Conservation (phyloP, 2,888 invertebrate genomes). For the Hymenopus coronatus region DNA sequence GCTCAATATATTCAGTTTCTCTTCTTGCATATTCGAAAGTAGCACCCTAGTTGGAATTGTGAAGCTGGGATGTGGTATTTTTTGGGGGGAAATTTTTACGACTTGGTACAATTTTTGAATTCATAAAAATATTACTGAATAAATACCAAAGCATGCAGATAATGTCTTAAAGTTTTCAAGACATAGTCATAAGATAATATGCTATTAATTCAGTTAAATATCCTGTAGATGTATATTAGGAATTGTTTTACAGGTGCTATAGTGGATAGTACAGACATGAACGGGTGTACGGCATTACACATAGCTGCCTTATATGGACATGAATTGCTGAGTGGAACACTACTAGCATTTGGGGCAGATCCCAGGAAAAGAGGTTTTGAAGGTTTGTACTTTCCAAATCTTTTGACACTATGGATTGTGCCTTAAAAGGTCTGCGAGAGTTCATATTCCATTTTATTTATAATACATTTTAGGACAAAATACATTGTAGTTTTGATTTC, state of each 20-base stretch:
- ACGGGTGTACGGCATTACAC: conserved; percentile 60
- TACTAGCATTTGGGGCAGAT: conserved; percentile 52
- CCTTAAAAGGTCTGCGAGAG: conserved; percentile 41
- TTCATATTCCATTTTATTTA: conserved; percentile 35
- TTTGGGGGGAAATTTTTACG: no score
- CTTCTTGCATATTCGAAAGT: no score
- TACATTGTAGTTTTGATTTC: not conserved
- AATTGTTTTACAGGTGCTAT: conserved; percentile 46
- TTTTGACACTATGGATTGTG: not conserved
- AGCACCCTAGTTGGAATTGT: no score
- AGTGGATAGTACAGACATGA: conserved; percentile 57
- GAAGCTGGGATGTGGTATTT: no score
- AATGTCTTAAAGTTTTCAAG: no score
- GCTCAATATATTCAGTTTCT: no score
- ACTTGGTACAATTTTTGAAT: no score
- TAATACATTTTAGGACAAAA: not conserved
- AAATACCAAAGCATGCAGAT: no score
- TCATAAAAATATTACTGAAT: no score
- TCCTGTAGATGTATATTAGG: not conserved
- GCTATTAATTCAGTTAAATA: not conserved
- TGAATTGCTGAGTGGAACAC: conserved; percentile 53
- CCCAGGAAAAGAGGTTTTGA: conserved; percentile 48
- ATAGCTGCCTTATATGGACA: conserved; percentile 62
- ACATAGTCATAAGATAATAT: not conserved
- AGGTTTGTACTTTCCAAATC: conserved; percentile 28